Evolutionary conservation across 1,140 invertebrate genomes (phyloP), one percentile per base, ranked within the genome.

Genomic region (Macrosteles quadrilineatus): DNA sequence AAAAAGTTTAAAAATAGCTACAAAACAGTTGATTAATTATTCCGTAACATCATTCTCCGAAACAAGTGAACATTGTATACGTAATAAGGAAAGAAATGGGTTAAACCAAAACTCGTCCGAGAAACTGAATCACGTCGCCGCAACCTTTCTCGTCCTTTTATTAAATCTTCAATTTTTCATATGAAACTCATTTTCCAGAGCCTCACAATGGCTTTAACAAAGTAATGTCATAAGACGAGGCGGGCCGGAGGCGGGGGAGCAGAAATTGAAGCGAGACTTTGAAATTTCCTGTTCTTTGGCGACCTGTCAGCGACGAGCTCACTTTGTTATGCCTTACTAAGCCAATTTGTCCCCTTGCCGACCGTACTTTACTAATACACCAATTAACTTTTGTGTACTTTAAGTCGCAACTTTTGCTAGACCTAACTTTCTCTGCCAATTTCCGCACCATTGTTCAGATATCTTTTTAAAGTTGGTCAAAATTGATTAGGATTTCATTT

Each of bases 301-400:
- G 55, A 21, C 21, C 21, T 29, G 55, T 14, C 23, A 59, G 11
- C 32, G 32, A 36, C 32, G 32, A 36, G 32, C 32, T 23, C 55
- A 59, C 55, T 59, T 59, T 59, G 55, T 59, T 59, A 59, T 59
- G 55, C 55, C 27, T 23, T 59, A 17, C 55, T 59, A 59, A 59
- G 23, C 27, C 21, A 59, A 27, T 59, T 59, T 59, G 55, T 50
- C 6, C 4, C 47, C 14, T 21, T 50, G n/a, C 21, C 4, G n/a
- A 17, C 47, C 47, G 47, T 50, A 50, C 47, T 50, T 50, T 50
- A 50, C 47, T 50, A 50, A 50, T 50, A 19, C 47, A 19, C 47
- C 47, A 50, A 50, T 50, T 50, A 50, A 50, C 21, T 50, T 50
- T 50, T n/a, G n/a, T 50, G 47, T 50, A n/a, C n/a, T n/a, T n/a